phyloP scores from a whole-genome alignment of 2,797 vertebrate genomes.

The Rhabdophis nuchalis region DNA sequence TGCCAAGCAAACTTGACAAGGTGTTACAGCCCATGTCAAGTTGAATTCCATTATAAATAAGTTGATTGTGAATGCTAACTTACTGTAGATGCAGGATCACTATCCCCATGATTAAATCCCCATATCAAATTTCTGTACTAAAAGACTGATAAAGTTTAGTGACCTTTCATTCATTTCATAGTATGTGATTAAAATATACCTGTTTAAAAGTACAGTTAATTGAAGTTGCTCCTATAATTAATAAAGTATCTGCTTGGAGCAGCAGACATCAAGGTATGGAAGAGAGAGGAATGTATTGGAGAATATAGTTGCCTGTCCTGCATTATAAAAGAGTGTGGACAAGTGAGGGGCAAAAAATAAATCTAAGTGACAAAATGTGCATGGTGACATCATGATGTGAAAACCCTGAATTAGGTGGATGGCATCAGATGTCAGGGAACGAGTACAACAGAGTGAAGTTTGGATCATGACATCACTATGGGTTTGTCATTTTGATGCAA shows the following conservation, averaged over 20 bases:
- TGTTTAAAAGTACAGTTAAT: not conserved
- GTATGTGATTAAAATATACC: not conserved
- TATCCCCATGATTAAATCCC: not conserved
- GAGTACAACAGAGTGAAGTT: not conserved
- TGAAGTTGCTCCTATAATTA: not conserved
- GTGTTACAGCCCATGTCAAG: constrained; percentile 30
- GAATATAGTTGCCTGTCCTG: not conserved
- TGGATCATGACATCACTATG: not conserved
- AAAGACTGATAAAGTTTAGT: not conserved
- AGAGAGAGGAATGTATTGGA: not conserved
- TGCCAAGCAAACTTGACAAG: constrained; percentile 4
- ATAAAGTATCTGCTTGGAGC: not conserved
- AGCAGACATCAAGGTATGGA: not conserved
- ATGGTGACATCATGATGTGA: not conserved
- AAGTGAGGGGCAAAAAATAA: not conserved
- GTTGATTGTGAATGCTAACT: constrained; percentile 47
- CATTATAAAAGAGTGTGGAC: not conserved
- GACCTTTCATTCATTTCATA: not conserved
- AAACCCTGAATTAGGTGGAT: not conserved
- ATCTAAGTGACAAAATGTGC: not conserved
- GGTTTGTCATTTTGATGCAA: not conserved
- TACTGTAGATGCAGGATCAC: not conserved
- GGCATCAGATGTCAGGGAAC: not conserved
- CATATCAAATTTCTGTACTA: not conserved
- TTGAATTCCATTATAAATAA: constrained; percentile 43